Conservation (phyloP, 1,140 invertebrate genomes). For the Papilio xuthus region DNA sequence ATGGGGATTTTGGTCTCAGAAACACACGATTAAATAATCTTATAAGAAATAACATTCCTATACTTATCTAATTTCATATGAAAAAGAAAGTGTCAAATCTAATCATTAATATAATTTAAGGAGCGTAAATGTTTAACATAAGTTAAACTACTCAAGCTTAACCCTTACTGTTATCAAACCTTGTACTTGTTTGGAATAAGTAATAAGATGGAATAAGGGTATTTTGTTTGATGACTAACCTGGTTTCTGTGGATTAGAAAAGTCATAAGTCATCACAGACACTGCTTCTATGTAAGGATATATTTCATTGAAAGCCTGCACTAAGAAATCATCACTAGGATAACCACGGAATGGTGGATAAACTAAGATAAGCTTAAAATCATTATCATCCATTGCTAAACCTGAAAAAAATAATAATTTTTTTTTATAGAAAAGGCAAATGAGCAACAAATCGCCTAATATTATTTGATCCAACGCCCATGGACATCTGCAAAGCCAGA, state of each 20-base stretch:
- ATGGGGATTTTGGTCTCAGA: no score
- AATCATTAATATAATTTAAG: conserved; percentile 38
- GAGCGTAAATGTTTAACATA: no score
- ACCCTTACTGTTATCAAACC: no score
- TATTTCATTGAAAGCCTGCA: conserved; percentile 89
- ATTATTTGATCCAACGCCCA: no score
- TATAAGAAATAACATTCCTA: no score
- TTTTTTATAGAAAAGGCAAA: no score
- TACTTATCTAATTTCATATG: no score
- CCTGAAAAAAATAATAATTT: conserved; percentile 58
- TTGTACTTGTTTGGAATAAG: neutral
- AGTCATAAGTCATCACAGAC: conserved; percentile 98
- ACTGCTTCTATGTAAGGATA: conserved; percentile 91
- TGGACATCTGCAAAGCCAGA: no score
- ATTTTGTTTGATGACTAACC: conserved; percentile 74
- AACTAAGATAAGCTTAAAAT: conserved; percentile 89
- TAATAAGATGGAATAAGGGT: no score
- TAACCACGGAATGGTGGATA: conserved; percentile 91
- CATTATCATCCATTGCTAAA: conserved; percentile 73
- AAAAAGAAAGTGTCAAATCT: neutral
- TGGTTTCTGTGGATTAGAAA: conserved; percentile 90
- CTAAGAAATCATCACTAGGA: conserved; percentile 86
- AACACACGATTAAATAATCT: no score
- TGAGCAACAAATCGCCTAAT: no score
- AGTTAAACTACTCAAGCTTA: no score